A percentile compares a stretch with the other conserved stretches of the same genome.
phyloP scores from a whole-genome alignment of 1,140 invertebrate genomes.

The Scylla paramamosain region DNA sequence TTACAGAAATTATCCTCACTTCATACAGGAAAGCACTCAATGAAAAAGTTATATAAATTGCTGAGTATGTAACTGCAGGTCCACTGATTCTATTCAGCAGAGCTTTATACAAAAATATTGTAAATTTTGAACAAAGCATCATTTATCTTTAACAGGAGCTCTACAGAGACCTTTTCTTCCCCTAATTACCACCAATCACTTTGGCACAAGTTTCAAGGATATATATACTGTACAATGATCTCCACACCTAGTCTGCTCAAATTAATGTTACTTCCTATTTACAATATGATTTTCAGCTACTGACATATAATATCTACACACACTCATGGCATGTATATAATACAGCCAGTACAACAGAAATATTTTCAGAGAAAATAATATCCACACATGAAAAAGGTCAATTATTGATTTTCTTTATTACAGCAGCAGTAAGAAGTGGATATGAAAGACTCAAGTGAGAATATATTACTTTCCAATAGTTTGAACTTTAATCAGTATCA shows the following conservation, averaged over 20 bases:
- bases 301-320: conserved; percentile 50
- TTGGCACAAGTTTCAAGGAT: conserved; percentile 60
- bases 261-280: conserved; percentile 36
- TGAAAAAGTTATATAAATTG: conserved; percentile 17
- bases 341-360: conserved; percentile 17
- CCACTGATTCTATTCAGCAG: background rate
- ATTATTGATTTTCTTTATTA: background rate
- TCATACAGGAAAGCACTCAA: background rate
- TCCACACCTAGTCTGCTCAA: background rate
- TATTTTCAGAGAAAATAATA: background rate
- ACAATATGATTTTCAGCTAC: conserved; percentile 28
- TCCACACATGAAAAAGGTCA: background rate
- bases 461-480: conserved; percentile 22
- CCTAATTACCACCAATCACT: conserved; percentile 53
- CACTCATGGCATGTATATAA: conserved; percentile 36
- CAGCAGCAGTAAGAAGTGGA: background rate
- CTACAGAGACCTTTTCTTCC: conserved; percentile 24
- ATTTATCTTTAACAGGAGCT: background rate
- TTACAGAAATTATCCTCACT: conserved; percentile 1
- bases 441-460: conserved; percentile 23
- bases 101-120: conserved; percentile 38
- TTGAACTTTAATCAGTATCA: background rate
- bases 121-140: background rate
- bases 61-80: background rate
- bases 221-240: conserved; percentile 53